Evolutionary conservation across 2,113 vertebrate species (phyloP), one percentile per base, ranked within the genome.

Genomic region (Onychorhynchus coronatus): DNA sequence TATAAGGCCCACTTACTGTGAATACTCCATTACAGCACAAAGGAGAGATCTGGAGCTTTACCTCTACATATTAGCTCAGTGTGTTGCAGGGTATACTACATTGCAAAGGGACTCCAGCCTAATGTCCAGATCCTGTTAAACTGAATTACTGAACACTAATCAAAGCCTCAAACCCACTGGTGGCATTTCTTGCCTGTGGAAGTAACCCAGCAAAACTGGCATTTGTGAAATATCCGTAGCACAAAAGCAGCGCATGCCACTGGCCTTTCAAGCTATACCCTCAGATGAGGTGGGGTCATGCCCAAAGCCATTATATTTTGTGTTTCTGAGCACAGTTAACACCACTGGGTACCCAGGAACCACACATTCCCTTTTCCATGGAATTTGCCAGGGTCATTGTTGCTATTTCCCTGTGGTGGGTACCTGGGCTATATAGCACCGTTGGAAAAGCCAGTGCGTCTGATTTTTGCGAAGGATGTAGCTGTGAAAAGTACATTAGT

Each of bases 361-460:
- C 24, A 63, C 2, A 0, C 0, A 0, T 35, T 17, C 12, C 25
- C 18, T 63, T 65, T 88, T 56, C 55, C 55, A 11, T 52, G 41
- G 67, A n/a, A 25, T 86, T 66, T 70, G 33, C 11, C 76, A 70
- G 41, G 5, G 37, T 12, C 9, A 4, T 65, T 46, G 9, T 33
- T 58, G n/a, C 18, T 39, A 3, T 47, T 55, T 52, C 42, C 59
- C 28, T 39, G 53, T 4, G 68, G n/a, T 50, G 33, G 10, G 65
- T 73, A 35, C 33, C 28, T 30, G 50, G 62, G 33, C n/a, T 75
- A 18, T 13, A 42, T 6, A 52, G 35, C n/a, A 42, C 56, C 5
- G 5, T 8, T 56, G 46, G 58, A 67, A 87, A 41, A 76, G 33
- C 6, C 25, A 47, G 58, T 5, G 39, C 35, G 22, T 68, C 23